A percentile compares a stretch with the other conserved stretches of the same genome.
phyloP scores from a whole-genome alignment of 2,797 vertebrate genomes.

The Pristis pectinata region DNA sequence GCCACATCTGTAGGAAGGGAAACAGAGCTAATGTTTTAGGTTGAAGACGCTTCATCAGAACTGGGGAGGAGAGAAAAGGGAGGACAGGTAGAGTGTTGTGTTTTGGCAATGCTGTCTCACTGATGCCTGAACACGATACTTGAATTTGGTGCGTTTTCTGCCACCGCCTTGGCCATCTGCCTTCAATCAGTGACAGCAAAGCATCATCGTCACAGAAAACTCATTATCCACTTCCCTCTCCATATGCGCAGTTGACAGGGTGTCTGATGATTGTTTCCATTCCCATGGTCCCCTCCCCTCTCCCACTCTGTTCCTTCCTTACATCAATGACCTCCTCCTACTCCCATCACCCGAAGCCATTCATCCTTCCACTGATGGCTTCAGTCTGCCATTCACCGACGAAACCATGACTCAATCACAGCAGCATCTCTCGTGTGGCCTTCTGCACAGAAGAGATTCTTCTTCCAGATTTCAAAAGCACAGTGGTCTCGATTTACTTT shows the following conservation, averaged over 20 bases:
- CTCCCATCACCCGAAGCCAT: background rate
- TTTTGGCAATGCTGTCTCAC: too few relatives aligned
- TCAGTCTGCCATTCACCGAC: background rate
- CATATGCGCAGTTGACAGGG: background rate
- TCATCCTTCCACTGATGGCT: background rate
- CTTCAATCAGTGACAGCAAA: background rate
- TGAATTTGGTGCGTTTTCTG: background rate
- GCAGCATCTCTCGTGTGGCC: background rate
- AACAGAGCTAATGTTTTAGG: too few relatives aligned
- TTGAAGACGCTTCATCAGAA: too few relatives aligned
- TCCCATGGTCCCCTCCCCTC: background rate
- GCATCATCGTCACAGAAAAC: background rate
- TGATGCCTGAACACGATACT: too few relatives aligned
- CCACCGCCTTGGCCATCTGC: background rate
- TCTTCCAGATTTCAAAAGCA: background rate
- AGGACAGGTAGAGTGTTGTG: too few relatives aligned
- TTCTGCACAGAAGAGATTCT: background rate
- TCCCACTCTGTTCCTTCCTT: constrained; percentile 22
- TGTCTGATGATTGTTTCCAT: background rate
- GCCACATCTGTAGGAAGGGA: too few relatives aligned
- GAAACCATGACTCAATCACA: background rate
- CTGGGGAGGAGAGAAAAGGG: too few relatives aligned
- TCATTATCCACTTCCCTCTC: background rate
- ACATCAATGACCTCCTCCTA: background rate
- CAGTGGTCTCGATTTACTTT: background rate